Conservation (phyloP, 2,113 vertebrate genomes). For the Neotoma lepida region DNA sequence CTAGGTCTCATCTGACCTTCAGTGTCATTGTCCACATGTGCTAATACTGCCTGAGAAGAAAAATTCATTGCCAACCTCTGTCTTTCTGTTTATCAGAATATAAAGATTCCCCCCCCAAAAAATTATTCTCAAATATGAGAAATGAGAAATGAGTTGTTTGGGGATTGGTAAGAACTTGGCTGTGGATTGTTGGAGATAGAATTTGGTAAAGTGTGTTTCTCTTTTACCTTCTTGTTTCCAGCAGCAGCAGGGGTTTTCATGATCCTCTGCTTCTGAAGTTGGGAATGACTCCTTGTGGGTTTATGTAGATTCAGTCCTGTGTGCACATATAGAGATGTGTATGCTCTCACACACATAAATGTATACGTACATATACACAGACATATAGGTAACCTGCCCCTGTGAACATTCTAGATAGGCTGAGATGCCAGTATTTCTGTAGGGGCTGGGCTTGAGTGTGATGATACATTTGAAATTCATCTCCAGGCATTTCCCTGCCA, state of each 20-base stretch:
- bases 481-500: slow-evolving; percentile 9
- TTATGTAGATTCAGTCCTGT: slow-evolving; percentile 25
- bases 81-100: neutral
- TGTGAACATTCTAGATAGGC: neutral
- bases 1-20: neutral
- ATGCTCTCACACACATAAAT: too few relatives aligned
- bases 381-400: neutral
- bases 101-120: neutral
- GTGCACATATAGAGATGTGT: neutral
- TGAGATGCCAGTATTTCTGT: slow-evolving; percentile 19
- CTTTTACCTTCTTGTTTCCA: neutral
- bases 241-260: neutral
- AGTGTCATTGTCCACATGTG: accelerated
- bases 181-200: neutral
- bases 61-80: accelerated
- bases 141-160: neutral
- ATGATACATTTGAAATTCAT: slow-evolving; percentile 22
- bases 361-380: neutral
- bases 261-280: slow-evolving; percentile 2
- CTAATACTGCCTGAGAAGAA: neutral
- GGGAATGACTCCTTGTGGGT: neutral
- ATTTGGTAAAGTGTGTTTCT: neutral
- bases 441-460: neutral
- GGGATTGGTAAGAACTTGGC: neutral
- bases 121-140: neutral